phyloP scores from a whole-genome alignment of 2,113 vertebrate species.

The Mesocricetus auratus region DNA sequence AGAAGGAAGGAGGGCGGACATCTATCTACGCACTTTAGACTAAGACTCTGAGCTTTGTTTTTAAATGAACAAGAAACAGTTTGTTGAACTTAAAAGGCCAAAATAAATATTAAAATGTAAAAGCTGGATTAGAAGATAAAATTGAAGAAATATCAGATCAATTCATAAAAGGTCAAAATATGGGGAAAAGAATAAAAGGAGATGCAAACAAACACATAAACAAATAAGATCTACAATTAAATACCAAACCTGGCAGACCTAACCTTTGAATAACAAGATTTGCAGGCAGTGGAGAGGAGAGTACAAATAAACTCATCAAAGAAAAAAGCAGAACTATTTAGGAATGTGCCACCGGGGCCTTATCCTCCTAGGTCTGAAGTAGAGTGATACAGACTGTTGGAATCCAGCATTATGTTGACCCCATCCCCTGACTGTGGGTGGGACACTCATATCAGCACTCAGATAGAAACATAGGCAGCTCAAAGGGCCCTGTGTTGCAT shows the following conservation, averaged over 20 bases:
- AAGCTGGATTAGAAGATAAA: constrained; percentile 32
- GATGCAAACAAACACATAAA: background rate
- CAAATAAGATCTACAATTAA: background rate
- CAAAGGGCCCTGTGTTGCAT: too few species aligned
- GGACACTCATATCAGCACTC: too few species aligned
- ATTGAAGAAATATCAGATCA: background rate
- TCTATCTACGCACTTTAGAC: background rate
- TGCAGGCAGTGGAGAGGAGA: background rate
- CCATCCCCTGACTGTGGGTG: too few species aligned
- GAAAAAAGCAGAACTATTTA: background rate
- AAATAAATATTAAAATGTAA: constrained; percentile 1
- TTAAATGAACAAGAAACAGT: background rate
- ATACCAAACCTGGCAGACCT: background rate
- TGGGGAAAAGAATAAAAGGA: background rate
- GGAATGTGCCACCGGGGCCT: background rate
- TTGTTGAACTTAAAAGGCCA: background rate
- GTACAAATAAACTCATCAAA: background rate
- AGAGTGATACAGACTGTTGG: background rate
- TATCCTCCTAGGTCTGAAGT: background rate
- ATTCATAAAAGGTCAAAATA: background rate
- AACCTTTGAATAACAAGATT: background rate
- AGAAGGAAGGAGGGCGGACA: background rate
- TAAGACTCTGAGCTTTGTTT: background rate
- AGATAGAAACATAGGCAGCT: too few species aligned
- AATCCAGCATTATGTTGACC: too few species aligned